Evolutionary conservation across 2,113 vertebrate species (phyloP), one percentile per base, ranked within the genome.

Genomic region (Scytalopus superciliaris): DNA sequence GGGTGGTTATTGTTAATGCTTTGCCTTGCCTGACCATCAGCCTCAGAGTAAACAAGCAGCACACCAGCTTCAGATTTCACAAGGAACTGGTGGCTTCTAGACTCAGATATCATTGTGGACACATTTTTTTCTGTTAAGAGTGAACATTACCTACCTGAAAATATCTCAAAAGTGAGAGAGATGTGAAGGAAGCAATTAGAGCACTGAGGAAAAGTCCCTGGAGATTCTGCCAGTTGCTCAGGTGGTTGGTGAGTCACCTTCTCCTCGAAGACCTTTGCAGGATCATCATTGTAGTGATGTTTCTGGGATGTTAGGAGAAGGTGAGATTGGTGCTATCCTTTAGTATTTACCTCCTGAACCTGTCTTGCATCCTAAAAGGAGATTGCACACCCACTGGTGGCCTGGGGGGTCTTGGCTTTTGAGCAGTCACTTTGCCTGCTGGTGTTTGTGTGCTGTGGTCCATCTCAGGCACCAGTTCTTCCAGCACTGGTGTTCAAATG

Each of bases 391-490:
- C 22, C 31, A 9, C 25, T 60, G 24, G 7, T 14, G 62, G 25
- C n/a, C 7, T 19, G 19, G 11, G 11, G 19, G 3, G 14, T 56
- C 15, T 56, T 0, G 1, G 27, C 37, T 62, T 47, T 60, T 56
- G 28, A 60, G 60, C 31, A 62, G 17, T 27, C 25, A 30, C 14
- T 70, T 84, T 35, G 33, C 8, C 4, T 11, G 3, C 31, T 8
- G 4, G 12, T 30, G 18, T n/a, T 27, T 53, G 16, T 53, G 16
- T 49, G 3, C 27, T 35, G 8, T 4, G 23, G 21, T 42, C 30
- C 12, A 6, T 11, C 39, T n/a, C 56, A 62, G 52, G 14, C 42
- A 22, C 3, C 37, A 10, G 24, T 62, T 30, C 52, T 82, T 84
- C 42, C 74, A 68, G 50, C 3, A 10, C 40, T 69, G 39, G 4